Percentiles rank a stretch among this genome's conserved stretches.
phyloP scores from a whole-genome alignment of 2,113 vertebrate species.

The Leucoraja erinaceus region DNA sequence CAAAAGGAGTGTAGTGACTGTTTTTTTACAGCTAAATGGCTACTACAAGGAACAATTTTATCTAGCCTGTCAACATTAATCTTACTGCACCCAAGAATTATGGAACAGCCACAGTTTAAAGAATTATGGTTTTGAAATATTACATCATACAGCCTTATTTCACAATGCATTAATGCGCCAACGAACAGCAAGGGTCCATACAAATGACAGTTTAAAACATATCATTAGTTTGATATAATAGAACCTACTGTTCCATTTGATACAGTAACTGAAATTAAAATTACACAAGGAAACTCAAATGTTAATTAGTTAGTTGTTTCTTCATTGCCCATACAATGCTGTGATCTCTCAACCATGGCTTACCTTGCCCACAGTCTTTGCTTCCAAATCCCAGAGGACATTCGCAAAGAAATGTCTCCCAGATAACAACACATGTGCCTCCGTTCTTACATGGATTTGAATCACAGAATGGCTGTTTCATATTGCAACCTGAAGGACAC shows the following conservation, averaged over 20 bases:
- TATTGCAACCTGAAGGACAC: conserved; percentile 73
- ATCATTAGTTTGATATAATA: background rate
- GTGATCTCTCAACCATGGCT: conserved; percentile 48
- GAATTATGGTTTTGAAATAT: background rate
- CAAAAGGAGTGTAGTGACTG: background rate
- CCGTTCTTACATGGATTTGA: conserved; percentile 88
- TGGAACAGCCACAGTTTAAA: background rate
- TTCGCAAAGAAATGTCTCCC: conserved; percentile 89
- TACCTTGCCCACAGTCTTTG: conserved; percentile 86
- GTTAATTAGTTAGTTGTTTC: background rate
- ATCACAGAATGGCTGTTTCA: conserved; percentile 82
- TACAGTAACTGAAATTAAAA: background rate
- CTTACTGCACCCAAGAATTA: background rate
- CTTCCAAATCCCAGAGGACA: conserved; percentile 91
- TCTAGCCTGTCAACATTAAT: background rate
- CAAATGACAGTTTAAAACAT: background rate
- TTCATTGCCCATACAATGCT: background rate
- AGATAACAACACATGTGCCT: conserved; percentile 79
- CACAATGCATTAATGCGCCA: background rate
- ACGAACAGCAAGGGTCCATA: background rate
- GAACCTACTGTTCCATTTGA: background rate
- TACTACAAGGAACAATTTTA: background rate
- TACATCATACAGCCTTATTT: background rate
- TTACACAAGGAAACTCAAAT: background rate
- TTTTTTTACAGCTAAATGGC: no score